Conservation (phyloP, 1,140 invertebrate species). For the Stenopsyche tienmushanensis region DNA sequence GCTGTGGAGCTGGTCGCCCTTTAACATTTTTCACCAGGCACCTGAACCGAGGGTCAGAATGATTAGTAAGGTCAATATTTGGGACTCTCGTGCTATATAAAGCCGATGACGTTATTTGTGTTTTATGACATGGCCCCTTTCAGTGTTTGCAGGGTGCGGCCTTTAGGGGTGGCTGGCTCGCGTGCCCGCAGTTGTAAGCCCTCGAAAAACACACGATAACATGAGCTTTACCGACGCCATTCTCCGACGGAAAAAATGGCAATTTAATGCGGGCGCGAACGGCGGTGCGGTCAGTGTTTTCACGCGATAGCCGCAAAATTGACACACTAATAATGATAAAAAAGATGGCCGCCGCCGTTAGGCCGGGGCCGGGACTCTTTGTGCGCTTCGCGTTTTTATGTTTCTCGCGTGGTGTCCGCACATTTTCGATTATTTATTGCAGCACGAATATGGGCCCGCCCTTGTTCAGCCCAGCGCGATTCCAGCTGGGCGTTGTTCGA, state of each 20-base stretch:
- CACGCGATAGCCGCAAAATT: background rate
- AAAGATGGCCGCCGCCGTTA: background rate
- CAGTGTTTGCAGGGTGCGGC: background rate
- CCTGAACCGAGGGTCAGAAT: too few species aligned
- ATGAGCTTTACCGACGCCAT: background rate
- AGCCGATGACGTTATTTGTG: slow-evolving; percentile 11
- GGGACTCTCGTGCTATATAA: too few species aligned
- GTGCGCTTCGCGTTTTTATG: too few species aligned
- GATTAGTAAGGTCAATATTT: too few species aligned
- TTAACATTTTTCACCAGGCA: too few species aligned
- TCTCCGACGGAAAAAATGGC: background rate
- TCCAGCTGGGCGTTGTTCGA: background rate
- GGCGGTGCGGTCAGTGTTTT: background rate
- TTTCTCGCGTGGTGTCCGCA: slow-evolving; percentile 10
- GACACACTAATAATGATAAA: background rate
- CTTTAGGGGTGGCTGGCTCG: slow-evolving; percentile 13
- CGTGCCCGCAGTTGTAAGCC: slow-evolving; percentile 4
- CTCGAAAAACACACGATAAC: slow-evolving; percentile 7
- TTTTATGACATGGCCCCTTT: background rate
- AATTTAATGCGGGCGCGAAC: background rate
- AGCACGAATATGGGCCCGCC: background rate
- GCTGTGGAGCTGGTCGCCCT: too few species aligned
- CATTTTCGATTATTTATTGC: slow-evolving; percentile 13
- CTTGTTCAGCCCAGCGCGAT: background rate
- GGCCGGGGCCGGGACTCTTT: background rate